Base-by-base conservation (phyloP, 1,140 invertebrate genomes). In the Papilio glaucus region DNA sequence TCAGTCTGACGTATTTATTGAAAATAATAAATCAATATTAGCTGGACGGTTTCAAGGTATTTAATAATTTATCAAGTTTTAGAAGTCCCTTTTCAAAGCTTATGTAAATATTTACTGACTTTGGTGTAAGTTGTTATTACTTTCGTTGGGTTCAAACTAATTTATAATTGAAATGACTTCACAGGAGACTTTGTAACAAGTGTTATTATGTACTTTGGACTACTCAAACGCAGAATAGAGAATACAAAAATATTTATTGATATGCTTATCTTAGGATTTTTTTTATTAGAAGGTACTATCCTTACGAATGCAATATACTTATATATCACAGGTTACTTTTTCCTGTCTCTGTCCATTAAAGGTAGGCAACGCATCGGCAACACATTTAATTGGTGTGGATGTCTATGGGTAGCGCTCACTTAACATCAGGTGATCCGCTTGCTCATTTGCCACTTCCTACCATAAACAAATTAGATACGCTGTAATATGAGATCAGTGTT, bases 161-260 rank as follows among this genome's bases (percentile, higher is more conserved):
- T 57, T 57, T 24, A 57, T 57, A 57, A 57, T 57, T 57, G 49
- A 57, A 57, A 57, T 57, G 49, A 57, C 49, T 57, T 57, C 49
- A 57, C 18, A 57, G 24, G 24, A 57, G 8, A 57, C 49, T 57
- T 57, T 57, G 21, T 57, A 57, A 26, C 49, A 57, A 26, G 49
- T 26, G 21, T 57, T 57, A 24, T 57, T 57, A 21, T 57, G 49
- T 57, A 57, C 9, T 26, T 57, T 12, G 21, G 49, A 24, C 49
- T 57, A 57, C 12, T 57, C 21, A 57, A 57, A 21, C 5, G 21
- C 18, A 5, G 18, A n/a, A n/a, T n/a, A n/a, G 5, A 49, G 21
- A 10, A 4, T 57, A 24, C 5, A 1, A 26, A 24, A 26, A 26
- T 4, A 57, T 57, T n/a, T n/a, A n/a, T n/a, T n/a, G n/a, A n/a